Base-by-base conservation (phyloP, 2,113 vertebrate genomes). In the Pungitius pungitius region DNA sequence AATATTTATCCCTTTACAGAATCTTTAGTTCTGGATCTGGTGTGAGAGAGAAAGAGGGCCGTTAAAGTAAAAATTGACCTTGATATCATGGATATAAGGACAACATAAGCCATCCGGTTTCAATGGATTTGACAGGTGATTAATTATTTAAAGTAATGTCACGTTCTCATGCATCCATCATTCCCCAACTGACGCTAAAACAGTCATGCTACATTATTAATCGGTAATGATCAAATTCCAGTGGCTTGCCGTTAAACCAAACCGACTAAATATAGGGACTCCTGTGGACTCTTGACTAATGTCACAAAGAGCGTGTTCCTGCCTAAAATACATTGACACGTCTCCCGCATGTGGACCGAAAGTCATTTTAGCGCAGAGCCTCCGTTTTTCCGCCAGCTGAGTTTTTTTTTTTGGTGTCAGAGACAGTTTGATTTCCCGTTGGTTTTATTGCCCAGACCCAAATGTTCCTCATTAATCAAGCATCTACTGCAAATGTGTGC, bases 101-200 rank as follows among this genome's bases (percentile, higher is more conserved):
- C 30, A 70, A 57, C 18, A 52, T 20, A 55, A 57, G 55, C 62
- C 52, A 30, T 60, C 18, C 71, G 33, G 69, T 73, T 64, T 75
- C 62, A 61, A 78, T 73, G 45, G 75, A 74, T 71, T 58, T 77
- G 69, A 43, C 55, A 73, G 42, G 45, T 39, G 30, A 85, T 88
- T 22, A 65, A 87, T 85, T 85, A 88, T 88, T 86, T 54, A 85
- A 59, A 55, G 49, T 33, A 65, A 73, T 70, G 33, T n/a, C 77
- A 58, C 37, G 64, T 65, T 59, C 49, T 70, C 35, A 61, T 69
- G 15, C 67, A 43, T 67, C 77, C 39, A 64, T 62, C 71, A 49
- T 43, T 77, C 58, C 65, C 51, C 33, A 40, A 30, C 40, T 60
- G 55, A 64, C 58, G 27, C 43, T 43, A 56, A 75, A 71, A 24